Base-by-base conservation (phyloP, 2,888 invertebrate species). In the Mycalesis mineus region DNA sequence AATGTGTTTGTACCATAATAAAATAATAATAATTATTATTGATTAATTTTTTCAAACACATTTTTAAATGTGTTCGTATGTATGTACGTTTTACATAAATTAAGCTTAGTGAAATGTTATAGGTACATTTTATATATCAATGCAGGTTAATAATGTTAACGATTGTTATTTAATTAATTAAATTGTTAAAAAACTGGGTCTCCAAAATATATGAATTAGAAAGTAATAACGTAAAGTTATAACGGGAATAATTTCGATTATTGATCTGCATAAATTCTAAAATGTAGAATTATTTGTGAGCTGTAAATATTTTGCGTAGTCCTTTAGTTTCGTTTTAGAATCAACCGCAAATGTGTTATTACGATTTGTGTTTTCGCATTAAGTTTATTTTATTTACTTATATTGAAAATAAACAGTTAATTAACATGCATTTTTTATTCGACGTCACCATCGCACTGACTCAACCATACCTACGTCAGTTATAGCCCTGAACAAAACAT, bases 331-430 rank as follows among this genome's bases (percentile, higher is more conserved):
- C 68, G 75, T 80, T 74, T 72, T 81, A 80, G 78, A 80, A 86
- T 86, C 84, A 83, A n/a, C 75, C 72, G 74, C 72, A 78, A 74
- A 77, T 73, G 73, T 81, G 82, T 85, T 84, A 80, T 85, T 84
- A 82, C 75, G 80, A 82, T 85, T 81, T 78, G 78, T 81, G 87
- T 86, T 85, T 87, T 88, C 57, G 83, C 84, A 83, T 84, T 83
- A 82, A 85, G 82, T 86, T 88, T 86, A 88, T 89, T 88, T 89
- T 87, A 88, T 87, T 84, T 86, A 88, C 87, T 88, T 88, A 88
- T 88, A 88, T 88, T 89, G 85, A 85, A 80, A 80, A 88, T 88
- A 84, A 88, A 88, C 88, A 81, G 73, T 80, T 84, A 81, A 80
- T 75, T 79, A 41, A 60, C 41, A 47, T 40, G 62, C 54, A 56